Evolutionary conservation across 2,888 invertebrate genomes (phyloP), one percentile per base, ranked within the genome.

Genomic region (Prostheceraeus crozeri): DNA sequence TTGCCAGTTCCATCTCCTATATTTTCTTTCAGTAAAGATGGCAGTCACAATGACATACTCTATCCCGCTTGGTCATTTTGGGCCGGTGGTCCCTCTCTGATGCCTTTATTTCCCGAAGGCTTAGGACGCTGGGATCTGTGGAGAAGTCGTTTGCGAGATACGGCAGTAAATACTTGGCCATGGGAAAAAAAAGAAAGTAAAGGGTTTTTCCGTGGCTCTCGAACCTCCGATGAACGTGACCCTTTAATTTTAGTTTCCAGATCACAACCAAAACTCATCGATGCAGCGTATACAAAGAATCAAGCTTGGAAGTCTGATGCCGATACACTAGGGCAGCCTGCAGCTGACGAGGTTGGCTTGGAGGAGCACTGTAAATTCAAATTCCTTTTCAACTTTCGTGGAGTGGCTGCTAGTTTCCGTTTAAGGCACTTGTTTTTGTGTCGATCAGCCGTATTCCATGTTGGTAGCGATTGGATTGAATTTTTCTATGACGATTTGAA

Each of bases 61-160:
- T 81, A 80, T 65, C 94, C 94, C 1, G 87, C 93, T 0, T 96
- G 94, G 94, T 85, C 89, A 36, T 96, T 96, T 76, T 93, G 93
- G 91, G 89, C 89, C 77, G 94, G 94, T 23, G 96, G 96, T 0
- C 96, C 96, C 11, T 93, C 94, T 1, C 93, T 94, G 67, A 83
- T 85, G 74, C 75, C 75, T 33, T 78, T 91, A 8, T 91, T 91
- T 78, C 94, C 96, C 0, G 85, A 83, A 57, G 94, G 33, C 10
- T n/a, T 33, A 10, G 33, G 33, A 10, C 10, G 33, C 10, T 33
- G 33, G 33, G 33, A 33, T 33, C 10, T 10, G 10, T n/a, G n/a
- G 10, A 10, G 33, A 33, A 10, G n/a, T 10, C n/a, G 10, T 33
- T 4, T 48, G 3, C 3, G 14, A 2, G n/a, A n/a, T n/a, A 3